phyloP scores from a whole-genome alignment of 2,888 invertebrate species.

The Pecten maximus region DNA sequence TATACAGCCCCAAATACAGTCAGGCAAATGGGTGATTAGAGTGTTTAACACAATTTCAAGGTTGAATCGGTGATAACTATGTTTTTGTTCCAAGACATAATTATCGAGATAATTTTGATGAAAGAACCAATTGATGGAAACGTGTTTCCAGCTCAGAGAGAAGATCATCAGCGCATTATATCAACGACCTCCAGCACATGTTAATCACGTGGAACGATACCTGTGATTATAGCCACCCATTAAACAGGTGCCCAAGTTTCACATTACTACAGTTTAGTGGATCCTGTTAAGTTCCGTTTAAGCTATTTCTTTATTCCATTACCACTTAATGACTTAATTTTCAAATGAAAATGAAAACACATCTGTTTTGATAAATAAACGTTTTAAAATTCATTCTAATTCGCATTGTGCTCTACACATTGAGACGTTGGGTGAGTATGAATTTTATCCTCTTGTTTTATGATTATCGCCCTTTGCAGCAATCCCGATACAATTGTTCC shows the following conservation, averaged over 20 bases:
- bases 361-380: not conserved
- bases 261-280: not conserved
- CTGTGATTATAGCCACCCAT: not conserved
- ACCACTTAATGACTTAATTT: too few relatives aligned
- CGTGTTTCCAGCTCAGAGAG: not conserved
- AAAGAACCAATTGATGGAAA: not conserved
- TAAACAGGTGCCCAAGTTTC: not conserved
- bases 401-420: not conserved
- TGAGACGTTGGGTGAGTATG: not conserved
- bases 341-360: too few relatives aligned
- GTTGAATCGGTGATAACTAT: not conserved
- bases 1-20: not conserved
- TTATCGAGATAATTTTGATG: conserved; percentile 8
- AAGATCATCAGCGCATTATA: not conserved
- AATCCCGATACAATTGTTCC: not conserved
- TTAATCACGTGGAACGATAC: not conserved
- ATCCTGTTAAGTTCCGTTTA: not conserved
- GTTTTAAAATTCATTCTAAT: not conserved
- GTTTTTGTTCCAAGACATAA: not conserved
- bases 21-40: not conserved
- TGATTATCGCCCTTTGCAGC: not conserved
- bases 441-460: not conserved
- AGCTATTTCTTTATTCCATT: not conserved
- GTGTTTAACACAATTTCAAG: conserved; percentile 28
- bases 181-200: not conserved